phyloP scores from a whole-genome alignment of 2,888 invertebrate genomes.

The Sinodicranocentrus sp. region DNA sequence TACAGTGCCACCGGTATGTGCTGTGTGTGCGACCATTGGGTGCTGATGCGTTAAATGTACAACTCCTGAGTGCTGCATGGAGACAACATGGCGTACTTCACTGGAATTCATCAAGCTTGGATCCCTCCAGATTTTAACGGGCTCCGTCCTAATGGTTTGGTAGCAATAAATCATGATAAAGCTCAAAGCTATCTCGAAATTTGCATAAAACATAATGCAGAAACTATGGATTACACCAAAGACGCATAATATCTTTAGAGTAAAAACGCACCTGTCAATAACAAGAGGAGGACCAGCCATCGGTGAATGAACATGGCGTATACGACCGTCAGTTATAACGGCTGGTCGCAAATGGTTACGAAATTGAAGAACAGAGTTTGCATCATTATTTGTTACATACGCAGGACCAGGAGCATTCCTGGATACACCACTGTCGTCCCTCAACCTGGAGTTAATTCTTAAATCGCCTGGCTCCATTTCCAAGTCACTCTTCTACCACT shows the following conservation, averaged over 20 bases:
- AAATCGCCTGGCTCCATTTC: slow-evolving; percentile 74
- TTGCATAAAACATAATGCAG: too few relatives aligned
- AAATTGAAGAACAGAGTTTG: slow-evolving; percentile 59
- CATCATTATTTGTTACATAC: slow-evolving; percentile 45
- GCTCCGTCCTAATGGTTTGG: slow-evolving; percentile 75
- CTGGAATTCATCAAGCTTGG: slow-evolving; percentile 81
- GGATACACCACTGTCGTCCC: slow-evolving; percentile 58
- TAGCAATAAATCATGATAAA: background rate
- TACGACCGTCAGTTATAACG: slow-evolving; percentile 60
- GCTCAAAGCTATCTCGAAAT: background rate
- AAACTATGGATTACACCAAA: too few relatives aligned
- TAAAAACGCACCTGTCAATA: slow-evolving; percentile 57
- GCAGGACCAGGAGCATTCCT: slow-evolving; percentile 42
- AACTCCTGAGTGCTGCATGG: slow-evolving; percentile 82
- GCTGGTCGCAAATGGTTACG: slow-evolving; percentile 46
- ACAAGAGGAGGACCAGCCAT: slow-evolving; percentile 57
- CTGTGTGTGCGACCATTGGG: slow-evolving; percentile 76
- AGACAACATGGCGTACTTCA: slow-evolving; percentile 83
- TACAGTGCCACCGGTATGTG: slow-evolving; percentile 69
- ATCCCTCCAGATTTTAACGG: slow-evolving; percentile 82
- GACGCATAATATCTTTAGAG: too few relatives aligned
- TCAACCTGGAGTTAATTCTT: slow-evolving; percentile 65
- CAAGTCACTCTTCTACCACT: slow-evolving; percentile 64
- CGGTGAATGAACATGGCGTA: slow-evolving; percentile 45
- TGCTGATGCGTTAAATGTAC: slow-evolving; percentile 52